Evolutionary conservation across 2,113 vertebrate genomes (phyloP).

Genomic region (Phyllostomus hastatus): DNA sequence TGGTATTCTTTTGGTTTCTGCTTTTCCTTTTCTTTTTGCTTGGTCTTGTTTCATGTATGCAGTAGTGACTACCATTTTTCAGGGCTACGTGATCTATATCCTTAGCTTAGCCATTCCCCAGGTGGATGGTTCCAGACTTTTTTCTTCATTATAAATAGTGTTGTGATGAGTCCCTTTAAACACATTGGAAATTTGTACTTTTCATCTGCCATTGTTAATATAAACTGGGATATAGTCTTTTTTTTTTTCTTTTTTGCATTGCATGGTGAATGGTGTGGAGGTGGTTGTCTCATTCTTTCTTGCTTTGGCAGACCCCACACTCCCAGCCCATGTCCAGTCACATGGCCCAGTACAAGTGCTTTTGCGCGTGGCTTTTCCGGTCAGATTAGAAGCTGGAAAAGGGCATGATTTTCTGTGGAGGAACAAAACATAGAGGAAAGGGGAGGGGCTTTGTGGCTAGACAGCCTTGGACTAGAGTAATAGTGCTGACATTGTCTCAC

Average conservation of each 20-base stretch:
- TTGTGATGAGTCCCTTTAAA: neutral
- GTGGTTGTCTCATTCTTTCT: neutral
- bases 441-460: neutral
- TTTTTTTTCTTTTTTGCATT: neutral
- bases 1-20: neutral
- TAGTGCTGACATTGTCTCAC: neutral
- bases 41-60: neutral
- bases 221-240: neutral
- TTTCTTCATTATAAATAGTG: neutral
- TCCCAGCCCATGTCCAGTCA: neutral
- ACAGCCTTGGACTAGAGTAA: neutral
- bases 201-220: neutral
- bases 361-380: neutral
- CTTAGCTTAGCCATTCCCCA: neutral
- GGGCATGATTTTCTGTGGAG: neutral
- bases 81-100: neutral
- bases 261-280: neutral
- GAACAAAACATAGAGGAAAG: neutral
- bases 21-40: neutral
- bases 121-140: neutral
- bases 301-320: neutral
- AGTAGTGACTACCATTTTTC: neutral
- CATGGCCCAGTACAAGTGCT: neutral
- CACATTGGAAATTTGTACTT: neutral
- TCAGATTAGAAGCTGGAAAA: neutral